Conservation (phyloP, 2,113 vertebrate genomes). For the Alexandromys fortis region DNA sequence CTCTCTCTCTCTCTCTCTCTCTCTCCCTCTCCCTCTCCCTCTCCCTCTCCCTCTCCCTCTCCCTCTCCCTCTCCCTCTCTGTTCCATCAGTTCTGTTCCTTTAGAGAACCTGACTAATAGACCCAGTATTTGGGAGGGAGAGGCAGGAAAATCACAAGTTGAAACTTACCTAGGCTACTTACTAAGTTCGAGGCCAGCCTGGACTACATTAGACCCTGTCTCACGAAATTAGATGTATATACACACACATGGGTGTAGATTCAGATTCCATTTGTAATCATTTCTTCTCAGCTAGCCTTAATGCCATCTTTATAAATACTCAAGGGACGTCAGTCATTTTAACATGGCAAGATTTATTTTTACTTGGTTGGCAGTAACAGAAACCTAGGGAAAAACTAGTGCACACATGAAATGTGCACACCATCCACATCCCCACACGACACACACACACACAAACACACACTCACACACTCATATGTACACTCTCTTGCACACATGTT, state of each 20-base stretch:
- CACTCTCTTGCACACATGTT: not conserved
- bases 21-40: too few relatives aligned
- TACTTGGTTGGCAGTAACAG: not conserved
- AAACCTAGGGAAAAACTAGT: not conserved
- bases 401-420: not conserved
- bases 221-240: not conserved
- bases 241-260: not conserved
- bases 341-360: not conserved
- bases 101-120: not conserved
- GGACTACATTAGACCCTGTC: not conserved
- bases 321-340: not conserved
- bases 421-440: not conserved
- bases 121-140: not conserved
- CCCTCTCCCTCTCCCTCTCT: not conserved
- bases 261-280: too few relatives aligned
- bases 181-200: not conserved
- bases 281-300: not conserved
- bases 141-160: not conserved
- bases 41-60: too few relatives aligned
- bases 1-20: too few relatives aligned
- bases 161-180: not conserved
- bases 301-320: not conserved
- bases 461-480: not conserved
- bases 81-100: not conserved
- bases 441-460: not conserved